phyloP scores from a whole-genome alignment of 2,888 invertebrate species.

The Muscina levida region DNA sequence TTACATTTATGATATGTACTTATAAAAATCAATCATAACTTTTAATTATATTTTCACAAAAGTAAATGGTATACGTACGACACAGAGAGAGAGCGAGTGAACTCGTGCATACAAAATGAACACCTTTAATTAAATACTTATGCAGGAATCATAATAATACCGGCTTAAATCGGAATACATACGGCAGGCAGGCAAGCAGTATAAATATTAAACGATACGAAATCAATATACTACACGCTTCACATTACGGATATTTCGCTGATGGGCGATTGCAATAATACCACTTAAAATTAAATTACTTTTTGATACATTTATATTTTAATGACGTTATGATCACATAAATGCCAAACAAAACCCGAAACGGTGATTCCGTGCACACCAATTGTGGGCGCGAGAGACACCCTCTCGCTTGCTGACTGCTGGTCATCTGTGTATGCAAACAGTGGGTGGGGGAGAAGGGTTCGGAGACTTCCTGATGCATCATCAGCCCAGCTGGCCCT shows the following conservation, averaged over 20 bases:
- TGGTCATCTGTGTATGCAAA: background rate
- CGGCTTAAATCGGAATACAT: constrained; percentile 30
- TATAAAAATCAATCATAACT: constrained; percentile 35
- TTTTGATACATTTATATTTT: constrained; percentile 67
- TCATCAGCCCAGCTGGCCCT: background rate
- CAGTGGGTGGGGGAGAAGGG: too few species aligned
- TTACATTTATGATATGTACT: constrained; percentile 20
- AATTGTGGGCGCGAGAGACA: background rate
- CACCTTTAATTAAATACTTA: constrained; percentile 58
- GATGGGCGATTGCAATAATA: constrained; percentile 62
- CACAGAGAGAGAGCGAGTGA: background rate
- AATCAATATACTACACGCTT: too few species aligned
- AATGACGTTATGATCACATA: constrained; percentile 65
- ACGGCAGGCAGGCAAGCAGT: too few species aligned
- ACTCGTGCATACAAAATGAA: constrained; percentile 32
- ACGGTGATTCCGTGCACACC: background rate
- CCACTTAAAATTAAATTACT: constrained; percentile 66
- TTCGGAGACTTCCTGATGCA: background rate
- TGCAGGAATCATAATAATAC: constrained; percentile 37
- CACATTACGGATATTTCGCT: too few species aligned
- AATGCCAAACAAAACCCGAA: constrained; percentile 38
- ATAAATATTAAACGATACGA: too few species aligned
- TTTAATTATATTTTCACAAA: constrained; percentile 26
- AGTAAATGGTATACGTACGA: too few species aligned
- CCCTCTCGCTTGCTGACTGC: background rate